A percentile compares a stretch with the other conserved stretches of the same genome.
These are phyloP conservation scores for Daktulosphaira vitifoliae DNA, from an alignment of 1,140 invertebrate genomes.

Conservation along the genomic window DNA sequence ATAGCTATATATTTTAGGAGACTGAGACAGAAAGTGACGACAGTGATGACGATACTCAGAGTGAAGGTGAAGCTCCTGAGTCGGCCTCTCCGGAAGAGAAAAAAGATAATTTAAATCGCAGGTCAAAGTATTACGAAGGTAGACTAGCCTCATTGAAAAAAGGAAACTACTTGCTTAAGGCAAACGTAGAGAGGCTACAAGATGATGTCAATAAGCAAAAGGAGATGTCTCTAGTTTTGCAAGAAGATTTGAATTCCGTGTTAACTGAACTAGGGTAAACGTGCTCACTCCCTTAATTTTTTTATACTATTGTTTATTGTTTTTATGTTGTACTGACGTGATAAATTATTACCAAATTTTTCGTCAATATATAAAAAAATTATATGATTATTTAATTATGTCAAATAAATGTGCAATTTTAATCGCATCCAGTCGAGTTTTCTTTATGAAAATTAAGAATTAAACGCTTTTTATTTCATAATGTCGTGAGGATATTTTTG, in stretches of 20 bases:
- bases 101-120: constrained; percentile 53
- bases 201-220: constrained; percentile 73
- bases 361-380: too few relatives aligned
- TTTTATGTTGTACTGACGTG: too few relatives aligned
- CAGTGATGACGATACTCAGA: constrained; percentile 46
- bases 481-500: too few relatives aligned
- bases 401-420: too few relatives aligned
- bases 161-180: constrained; percentile 73
- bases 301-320: too few relatives aligned
- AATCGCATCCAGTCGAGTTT: too few relatives aligned
- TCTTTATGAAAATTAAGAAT: too few relatives aligned
- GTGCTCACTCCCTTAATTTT: too few relatives aligned
- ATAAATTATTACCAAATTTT: too few relatives aligned
- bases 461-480: too few relatives aligned
- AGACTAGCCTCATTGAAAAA: constrained; percentile 69
- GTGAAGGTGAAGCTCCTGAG: constrained; percentile 54
- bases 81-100: constrained; percentile 54
- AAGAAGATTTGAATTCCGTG: constrained; percentile 73
- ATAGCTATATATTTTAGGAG: too few relatives aligned
- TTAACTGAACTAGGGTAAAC: constrained; percentile 56
- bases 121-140: constrained; percentile 61
- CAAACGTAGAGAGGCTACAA: constrained; percentile 73
- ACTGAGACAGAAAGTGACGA: constrained; percentile 53
- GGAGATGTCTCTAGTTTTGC: constrained; percentile 61
- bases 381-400: too few relatives aligned